phyloP scores from a whole-genome alignment of 1,140 invertebrate species.

The Leguminivora glycinivorella region DNA sequence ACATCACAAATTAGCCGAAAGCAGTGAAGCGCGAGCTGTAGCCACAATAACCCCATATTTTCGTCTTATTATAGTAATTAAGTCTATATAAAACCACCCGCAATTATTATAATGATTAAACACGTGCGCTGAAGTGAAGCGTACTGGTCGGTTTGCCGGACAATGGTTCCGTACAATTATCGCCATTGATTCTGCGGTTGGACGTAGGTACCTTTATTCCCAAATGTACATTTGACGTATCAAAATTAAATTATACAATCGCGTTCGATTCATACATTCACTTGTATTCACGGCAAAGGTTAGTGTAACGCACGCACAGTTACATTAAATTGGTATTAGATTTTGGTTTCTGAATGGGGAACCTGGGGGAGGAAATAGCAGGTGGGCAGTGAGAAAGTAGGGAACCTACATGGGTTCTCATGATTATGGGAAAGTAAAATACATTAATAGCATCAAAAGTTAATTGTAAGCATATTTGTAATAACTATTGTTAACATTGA shows the following conservation, averaged over 20 bases:
- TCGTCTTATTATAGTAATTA: slow-evolving; percentile 68
- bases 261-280: background rate
- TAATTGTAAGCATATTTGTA: background rate
- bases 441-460: slow-evolving; percentile 17
- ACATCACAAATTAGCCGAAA: slow-evolving; percentile 69
- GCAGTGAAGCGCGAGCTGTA: slow-evolving; percentile 55
- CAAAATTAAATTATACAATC: background rate
- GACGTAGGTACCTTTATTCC: background rate
- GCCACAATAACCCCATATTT: slow-evolving; percentile 60
- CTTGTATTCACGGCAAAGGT: background rate
- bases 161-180: slow-evolving; percentile 62
- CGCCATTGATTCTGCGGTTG: slow-evolving; percentile 72
- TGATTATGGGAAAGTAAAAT: slow-evolving; percentile 36
- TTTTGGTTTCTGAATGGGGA: slow-evolving; percentile 3
- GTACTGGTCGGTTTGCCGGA: slow-evolving; percentile 48
- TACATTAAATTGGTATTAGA: slow-evolving; percentile 15
- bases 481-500: background rate
- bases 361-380: slow-evolving; percentile 45
- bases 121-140: slow-evolving; percentile 63
- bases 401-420: slow-evolving; percentile 43
- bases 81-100: slow-evolving; percentile 69
- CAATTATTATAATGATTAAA: slow-evolving; percentile 75
- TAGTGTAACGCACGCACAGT: background rate
- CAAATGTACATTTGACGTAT: background rate
- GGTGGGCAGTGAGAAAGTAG: slow-evolving; percentile 45